A percentile compares a stretch with the other conserved stretches of the same genome.
phyloP scores from a whole-genome alignment of 1,140 invertebrate species.

The Leptinotarsa undecemlineata region DNA sequence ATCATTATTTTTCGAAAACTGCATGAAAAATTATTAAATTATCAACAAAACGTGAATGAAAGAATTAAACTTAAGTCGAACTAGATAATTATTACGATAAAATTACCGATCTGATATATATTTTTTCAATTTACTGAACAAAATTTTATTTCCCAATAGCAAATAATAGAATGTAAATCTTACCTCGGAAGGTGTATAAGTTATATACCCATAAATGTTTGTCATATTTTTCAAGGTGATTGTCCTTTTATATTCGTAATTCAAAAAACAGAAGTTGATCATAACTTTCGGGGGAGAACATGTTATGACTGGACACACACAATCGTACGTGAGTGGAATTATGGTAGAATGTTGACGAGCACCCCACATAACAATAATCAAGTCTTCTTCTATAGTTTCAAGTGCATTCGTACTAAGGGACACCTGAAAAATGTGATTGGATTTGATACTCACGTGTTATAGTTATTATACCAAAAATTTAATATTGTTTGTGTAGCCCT shows the following conservation, averaged over 20 bases:
- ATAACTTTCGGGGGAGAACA: constrained; percentile 31
- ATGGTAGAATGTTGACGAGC: constrained; percentile 25
- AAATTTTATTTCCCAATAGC: neutral
- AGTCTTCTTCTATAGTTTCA: neutral
- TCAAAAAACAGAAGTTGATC: constrained; percentile 41
- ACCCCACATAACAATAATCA: constrained; percentile 37
- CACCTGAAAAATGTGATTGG: neutral
- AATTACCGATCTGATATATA: neutral
- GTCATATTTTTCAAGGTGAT: constrained; percentile 39
- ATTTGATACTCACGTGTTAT: neutral
- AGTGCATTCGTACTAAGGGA: neutral
- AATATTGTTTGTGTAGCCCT: no score
- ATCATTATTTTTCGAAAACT: neutral
- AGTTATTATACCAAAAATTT: neutral
- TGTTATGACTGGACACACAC: constrained; percentile 28
- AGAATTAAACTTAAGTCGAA: no score
- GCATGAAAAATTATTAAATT: neutral
- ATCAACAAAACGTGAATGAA: no score
- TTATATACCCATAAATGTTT: constrained; percentile 36
- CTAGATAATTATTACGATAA: neutral
- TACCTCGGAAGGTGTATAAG: constrained; percentile 28
- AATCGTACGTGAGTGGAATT: constrained; percentile 32
- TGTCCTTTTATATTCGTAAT: constrained; percentile 31
- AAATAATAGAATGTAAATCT: neutral
- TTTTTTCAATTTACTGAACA: neutral